Base-by-base conservation (phyloP, 1,140 invertebrate genomes). In the Dendroctonus ponderosae region DNA sequence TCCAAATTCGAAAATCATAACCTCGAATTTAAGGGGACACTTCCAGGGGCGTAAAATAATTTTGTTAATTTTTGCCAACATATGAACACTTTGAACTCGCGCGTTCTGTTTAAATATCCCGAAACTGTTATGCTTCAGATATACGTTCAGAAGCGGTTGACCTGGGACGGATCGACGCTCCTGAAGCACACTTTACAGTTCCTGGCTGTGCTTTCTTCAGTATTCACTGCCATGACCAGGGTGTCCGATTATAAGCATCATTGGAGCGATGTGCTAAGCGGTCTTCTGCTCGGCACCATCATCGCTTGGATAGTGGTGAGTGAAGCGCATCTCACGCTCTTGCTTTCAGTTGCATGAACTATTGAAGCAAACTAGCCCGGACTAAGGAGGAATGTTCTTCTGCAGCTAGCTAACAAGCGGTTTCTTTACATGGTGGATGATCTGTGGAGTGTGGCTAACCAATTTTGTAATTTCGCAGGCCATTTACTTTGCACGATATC, bases 161-260 rank as follows among this genome's bases (percentile, higher is more conserved):
- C 82, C n/a, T 89, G 85, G 89, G 83, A 83, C 56, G 85, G 85
- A 41, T 90, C 89, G 60, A 89, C 87, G 74, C 79, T 96, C 40
- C 75, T 94, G 6, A 86, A 85, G 62, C 91, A 93, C 72, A 83
- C 89, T 8, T 75, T 93, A 8, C 93, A 92, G 78, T 87, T 90
- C 72, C 48, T 87, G 2, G 86, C 88, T 40, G 79, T 96, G 43
- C 80, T 87, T 75, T 80, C 92, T 75, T 87, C 92, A 11, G 90
- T 89, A 85, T 91, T 85, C 75, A 93, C 91, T 3, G 90, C 89
- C 3, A 84, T 95, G 80, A 90, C 92, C 5, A 84, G 96, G 37
- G 86, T 98, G 15, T 93, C 92, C 1, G 91, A 98, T 82, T 96
- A 97, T 80, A 98, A 97, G 80, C 96, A 99, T 80, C 96, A 98